These are phyloP conservation scores for Drosophila affinis DNA, from an alignment of 2,888 invertebrate species.

Conservation along the genomic window DNA sequence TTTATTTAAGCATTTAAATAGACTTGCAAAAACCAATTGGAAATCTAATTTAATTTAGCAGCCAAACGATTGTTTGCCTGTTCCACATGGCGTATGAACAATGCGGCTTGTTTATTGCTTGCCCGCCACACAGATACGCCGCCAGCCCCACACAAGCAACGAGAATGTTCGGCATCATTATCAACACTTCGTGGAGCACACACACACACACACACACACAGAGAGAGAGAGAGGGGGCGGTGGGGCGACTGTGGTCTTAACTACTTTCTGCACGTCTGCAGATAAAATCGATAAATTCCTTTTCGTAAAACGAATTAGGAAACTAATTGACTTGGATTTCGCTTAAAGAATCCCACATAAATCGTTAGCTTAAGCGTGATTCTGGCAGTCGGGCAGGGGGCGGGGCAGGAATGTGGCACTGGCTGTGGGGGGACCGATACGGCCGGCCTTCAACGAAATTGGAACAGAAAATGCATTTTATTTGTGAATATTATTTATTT, in stretches of 20 bases:
- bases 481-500: constrained; percentile 4
- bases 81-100: constrained; percentile 67
- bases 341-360: constrained; percentile 79
- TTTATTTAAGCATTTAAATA: constrained; percentile 50
- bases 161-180: constrained; percentile 60
- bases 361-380: constrained; percentile 79
- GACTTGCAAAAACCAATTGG: constrained; percentile 54
- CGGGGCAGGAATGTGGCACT: not conserved
- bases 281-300: constrained; percentile 80
- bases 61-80: constrained; percentile 14
- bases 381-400: constrained; percentile 56
- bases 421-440: not conserved
- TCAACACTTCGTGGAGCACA: constrained; percentile 62
- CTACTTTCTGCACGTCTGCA: constrained; percentile 80
- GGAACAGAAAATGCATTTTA: constrained; percentile 25
- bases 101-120: constrained; percentile 70
- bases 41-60: constrained; percentile 68
- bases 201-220: not conserved
- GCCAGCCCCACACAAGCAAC: not conserved
- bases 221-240: not conserved
- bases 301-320: constrained; percentile 80
- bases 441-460: constrained; percentile 28
- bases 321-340: constrained; percentile 80
- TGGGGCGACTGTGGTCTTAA: constrained; percentile 75
- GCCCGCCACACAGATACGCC: constrained; percentile 33